Evolutionary conservation across 2,113 vertebrate species (phyloP).

Genomic region (Calidris pugnax): DNA sequence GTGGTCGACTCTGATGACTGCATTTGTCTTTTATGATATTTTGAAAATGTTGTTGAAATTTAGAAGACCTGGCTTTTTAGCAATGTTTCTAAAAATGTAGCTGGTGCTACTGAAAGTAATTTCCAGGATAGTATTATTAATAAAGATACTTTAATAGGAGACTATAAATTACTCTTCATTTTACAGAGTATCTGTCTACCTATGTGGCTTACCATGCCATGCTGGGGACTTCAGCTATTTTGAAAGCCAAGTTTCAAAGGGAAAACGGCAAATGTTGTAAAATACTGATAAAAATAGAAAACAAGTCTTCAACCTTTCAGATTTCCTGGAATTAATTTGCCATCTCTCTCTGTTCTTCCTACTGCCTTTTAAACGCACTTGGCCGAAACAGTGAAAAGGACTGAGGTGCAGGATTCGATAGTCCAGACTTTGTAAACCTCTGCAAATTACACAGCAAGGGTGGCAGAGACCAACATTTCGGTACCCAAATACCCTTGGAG

Average conservation of each 20-base stretch:
- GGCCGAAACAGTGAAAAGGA: neutral
- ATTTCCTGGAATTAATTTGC: neutral
- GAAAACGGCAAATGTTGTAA: neutral
- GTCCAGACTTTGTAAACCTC: neutral
- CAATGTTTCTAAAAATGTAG: neutral
- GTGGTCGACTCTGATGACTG: neutral
- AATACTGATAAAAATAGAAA: neutral
- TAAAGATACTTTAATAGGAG: neutral
- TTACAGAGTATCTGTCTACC: neutral
- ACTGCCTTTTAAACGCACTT: neutral
- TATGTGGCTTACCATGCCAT: neutral
- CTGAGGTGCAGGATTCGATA: neutral
- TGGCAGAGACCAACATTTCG: neutral
- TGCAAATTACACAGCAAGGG: neutral
- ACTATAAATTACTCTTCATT: neutral
- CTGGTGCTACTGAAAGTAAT: neutral
- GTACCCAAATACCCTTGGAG: neutral
- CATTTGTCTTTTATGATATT: neutral
- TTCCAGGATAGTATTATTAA: neutral
- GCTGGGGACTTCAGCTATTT: neutral
- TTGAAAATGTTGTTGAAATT: neutral
- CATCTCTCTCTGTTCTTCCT: neutral
- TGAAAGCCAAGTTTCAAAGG: neutral
- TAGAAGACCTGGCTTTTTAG: neutral
- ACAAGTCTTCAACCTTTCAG: neutral